These are phyloP conservation scores for Synanceia verrucosa DNA, from an alignment of 2,797 vertebrate genomes.

Conservation along the genomic window DNA sequence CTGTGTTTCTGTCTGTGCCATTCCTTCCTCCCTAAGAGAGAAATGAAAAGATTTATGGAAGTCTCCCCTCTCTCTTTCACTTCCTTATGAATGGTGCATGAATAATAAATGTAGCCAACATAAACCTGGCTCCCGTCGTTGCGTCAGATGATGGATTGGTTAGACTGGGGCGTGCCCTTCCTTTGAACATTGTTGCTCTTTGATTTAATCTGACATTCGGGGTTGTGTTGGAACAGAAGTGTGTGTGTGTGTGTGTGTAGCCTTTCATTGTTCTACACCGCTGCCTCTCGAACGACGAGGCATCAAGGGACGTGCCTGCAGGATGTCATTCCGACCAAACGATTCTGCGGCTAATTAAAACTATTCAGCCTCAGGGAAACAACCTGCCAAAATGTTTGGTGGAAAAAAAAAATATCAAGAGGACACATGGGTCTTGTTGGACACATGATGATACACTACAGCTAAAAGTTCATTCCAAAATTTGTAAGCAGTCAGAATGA, in stretches of 20 bases:
- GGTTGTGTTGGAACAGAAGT: conserved; percentile 49
- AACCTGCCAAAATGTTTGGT: conserved; percentile 25
- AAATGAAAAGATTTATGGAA: conserved; percentile 46
- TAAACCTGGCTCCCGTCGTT: conserved; percentile 59
- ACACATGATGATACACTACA: background rate
- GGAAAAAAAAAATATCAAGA: conserved; percentile 12
- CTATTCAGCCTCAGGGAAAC: conserved; percentile 18
- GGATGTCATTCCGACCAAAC: conserved; percentile 47
- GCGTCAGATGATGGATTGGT: conserved; percentile 61
- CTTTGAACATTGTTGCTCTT: conserved; percentile 55
- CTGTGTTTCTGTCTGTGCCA: conserved; percentile 1
- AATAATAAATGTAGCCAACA: conserved; percentile 68
- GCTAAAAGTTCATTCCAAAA: background rate
- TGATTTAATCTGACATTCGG: conserved; percentile 59
- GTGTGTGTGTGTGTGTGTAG: too few relatives aligned
- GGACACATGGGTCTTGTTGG: conserved; percentile 10
- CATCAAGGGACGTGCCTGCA: conserved; percentile 15
- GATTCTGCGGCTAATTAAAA: conserved; percentile 51
- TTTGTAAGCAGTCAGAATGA: conserved; percentile 4
- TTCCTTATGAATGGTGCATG: conserved; percentile 53
- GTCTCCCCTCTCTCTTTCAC: conserved; percentile 31
- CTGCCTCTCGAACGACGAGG: conserved; percentile 25
- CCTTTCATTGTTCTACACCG: conserved; percentile 47
- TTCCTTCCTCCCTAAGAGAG: conserved; percentile 27
- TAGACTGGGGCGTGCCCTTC: conserved; percentile 56